A percentile compares a stretch with the other conserved stretches of the same genome.
phyloP scores from a whole-genome alignment of 2,797 vertebrate genomes.

The Australoheros facetus region DNA sequence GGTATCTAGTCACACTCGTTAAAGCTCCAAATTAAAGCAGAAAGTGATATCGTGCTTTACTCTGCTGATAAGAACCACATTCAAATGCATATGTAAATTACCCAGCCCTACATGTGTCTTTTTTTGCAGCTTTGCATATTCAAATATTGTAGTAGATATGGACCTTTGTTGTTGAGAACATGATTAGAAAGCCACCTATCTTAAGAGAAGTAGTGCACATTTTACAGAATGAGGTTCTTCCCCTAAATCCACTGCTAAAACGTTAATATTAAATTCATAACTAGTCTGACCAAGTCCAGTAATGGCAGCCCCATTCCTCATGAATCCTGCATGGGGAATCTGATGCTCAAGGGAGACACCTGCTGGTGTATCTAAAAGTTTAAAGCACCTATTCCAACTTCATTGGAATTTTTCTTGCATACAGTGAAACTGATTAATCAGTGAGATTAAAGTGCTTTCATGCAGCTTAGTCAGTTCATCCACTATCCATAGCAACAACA shows the following conservation, averaged over 20 bases:
- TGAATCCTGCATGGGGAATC: background rate
- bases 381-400: background rate
- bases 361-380: constrained; percentile 58
- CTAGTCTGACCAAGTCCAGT: constrained; percentile 33
- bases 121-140: constrained; percentile 59
- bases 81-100: constrained; percentile 44
- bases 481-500: background rate
- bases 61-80: constrained; percentile 31
- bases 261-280: constrained; percentile 7
- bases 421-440: constrained; percentile 12
- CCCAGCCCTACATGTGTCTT: constrained; percentile 14
- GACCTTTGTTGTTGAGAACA: background rate
- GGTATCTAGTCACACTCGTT: background rate
- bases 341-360: constrained; percentile 68
- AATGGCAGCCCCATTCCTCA: constrained; percentile 21
- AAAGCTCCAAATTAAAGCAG: constrained; percentile 25
- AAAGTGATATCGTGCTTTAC: constrained; percentile 6
- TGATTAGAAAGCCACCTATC: constrained; percentile 4
- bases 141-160: constrained; percentile 26
- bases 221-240: constrained; percentile 5
- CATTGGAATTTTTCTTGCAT: background rate
- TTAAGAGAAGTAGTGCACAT: background rate
- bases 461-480: background rate
- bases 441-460: constrained; percentile 5
- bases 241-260: background rate